phyloP scores from a whole-genome alignment of 2,113 vertebrate species.

The Pelmatolapia mariae region DNA sequence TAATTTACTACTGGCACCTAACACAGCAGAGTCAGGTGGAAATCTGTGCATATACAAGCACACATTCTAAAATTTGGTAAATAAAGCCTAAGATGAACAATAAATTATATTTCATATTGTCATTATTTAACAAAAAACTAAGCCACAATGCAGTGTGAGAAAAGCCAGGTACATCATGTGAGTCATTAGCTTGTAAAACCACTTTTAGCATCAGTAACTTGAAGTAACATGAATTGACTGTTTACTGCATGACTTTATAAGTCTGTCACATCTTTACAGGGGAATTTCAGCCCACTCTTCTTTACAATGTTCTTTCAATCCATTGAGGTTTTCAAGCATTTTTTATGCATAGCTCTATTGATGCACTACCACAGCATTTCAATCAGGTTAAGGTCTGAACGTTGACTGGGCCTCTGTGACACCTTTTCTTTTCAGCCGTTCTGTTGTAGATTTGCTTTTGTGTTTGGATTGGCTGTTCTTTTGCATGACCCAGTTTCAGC shows the following conservation, averaged over 20 bases:
- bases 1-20: neutral
- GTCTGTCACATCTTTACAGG: neutral
- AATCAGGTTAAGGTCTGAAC: neutral
- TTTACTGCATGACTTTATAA: neutral
- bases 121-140: neutral
- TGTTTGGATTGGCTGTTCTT: neutral
- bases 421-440: neutral
- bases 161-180: neutral
- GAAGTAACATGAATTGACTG: neutral
- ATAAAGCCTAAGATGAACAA: neutral
- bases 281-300: neutral
- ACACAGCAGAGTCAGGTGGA: neutral
- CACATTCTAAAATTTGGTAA: neutral
- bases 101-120: neutral
- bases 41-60: neutral
- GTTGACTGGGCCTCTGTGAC: neutral
- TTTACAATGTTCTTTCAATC: neutral
- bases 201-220: neutral
- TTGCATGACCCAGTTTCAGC: neutral
- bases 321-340: neutral
- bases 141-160: neutral
- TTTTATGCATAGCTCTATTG: neutral
- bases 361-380: neutral
- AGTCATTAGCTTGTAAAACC: neutral
- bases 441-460: neutral